Evolutionary conservation across 2,888 invertebrate species (phyloP).

Genomic region (Oscheius onirici): DNA sequence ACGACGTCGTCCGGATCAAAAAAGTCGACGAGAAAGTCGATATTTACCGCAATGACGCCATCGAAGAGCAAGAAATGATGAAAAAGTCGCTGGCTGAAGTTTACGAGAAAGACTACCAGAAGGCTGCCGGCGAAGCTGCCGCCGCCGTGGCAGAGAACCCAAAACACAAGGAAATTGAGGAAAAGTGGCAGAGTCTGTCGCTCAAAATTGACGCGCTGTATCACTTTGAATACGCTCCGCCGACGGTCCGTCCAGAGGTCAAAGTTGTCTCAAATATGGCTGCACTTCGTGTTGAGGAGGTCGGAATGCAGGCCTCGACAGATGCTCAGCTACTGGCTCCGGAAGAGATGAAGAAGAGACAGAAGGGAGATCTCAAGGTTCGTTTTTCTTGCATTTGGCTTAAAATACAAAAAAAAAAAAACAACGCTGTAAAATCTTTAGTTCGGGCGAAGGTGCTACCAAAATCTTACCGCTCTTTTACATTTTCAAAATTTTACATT

Average conservation of each 20-base stretch:
- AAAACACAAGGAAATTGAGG: constrained; percentile 82
- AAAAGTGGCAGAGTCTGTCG: constrained; percentile 82
- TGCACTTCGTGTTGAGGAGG: constrained; percentile 92
- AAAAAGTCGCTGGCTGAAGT: constrained; percentile 90
- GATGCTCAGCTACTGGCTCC: constrained; percentile 64
- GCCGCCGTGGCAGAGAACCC: constrained; percentile 76
- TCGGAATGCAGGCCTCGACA: constrained; percentile 83
- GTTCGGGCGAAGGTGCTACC: too few relatives aligned
- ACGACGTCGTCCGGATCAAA: constrained; percentile 90
- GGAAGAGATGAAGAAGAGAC: constrained; percentile 64
- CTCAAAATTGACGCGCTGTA: constrained; percentile 88
- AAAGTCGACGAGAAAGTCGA: constrained; percentile 82
- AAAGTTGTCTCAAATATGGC: constrained; percentile 90
- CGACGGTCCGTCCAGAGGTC: constrained; percentile 80
- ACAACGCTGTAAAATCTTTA: too few relatives aligned
- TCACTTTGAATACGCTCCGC: constrained; percentile 92
- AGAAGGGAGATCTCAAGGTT: constrained; percentile 75
- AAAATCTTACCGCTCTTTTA: too few relatives aligned
- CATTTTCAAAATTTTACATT: too few relatives aligned
- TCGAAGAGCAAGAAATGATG: constrained; percentile 91
- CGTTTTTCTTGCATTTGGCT: not conserved
- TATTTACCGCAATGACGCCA: constrained; percentile 86
- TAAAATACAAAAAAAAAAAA: not conserved
- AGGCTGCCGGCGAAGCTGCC: constrained; percentile 74
- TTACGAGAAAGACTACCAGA: constrained; percentile 80